Evolutionary conservation across 2,888 invertebrate species (phyloP), one percentile per base, ranked within the genome.

Genomic region (Dasypogon diadema): DNA sequence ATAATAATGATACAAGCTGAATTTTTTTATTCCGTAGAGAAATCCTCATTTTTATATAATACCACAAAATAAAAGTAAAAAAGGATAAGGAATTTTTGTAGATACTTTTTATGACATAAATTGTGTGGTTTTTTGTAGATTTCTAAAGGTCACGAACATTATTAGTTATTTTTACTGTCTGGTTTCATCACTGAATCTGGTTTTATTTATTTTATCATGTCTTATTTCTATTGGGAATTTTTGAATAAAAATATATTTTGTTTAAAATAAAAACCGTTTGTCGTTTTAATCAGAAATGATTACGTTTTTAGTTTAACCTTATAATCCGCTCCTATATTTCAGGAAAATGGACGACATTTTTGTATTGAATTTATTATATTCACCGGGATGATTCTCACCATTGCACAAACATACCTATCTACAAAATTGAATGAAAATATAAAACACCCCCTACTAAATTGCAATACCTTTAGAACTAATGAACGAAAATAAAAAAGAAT

Each of bases 241-340:
- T 75, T 75, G 18, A 75, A 75, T 75, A 75, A 75, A 75, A 70
- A 70, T 75, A 75, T 75, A 75, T 75, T 75, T 75, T 75, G 75
- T 70, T 75, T 75, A 75, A 75, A 70, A 70, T 48, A 75, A 75
- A 68, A 56, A 26, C 24, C 0, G n/a, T 18, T 24, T 24, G 54
- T 30, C 10, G 68, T 70, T 73, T 73, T 56, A 56, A 6, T 72
- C n/a, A n/a, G n/a, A 22, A 14, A 55, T 2, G 8, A 55, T 30
- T 30, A 6, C 34, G 6, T 30, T 30, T 30, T 30, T 30, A 30
- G 34, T 30, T 10, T n/a, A n/a, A n/a, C n/a, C n/a, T n/a, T n/a
- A n/a, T n/a, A n/a, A n/a, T n/a, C n/a, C n/a, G n/a, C n/a, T n/a
- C n/a, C n/a, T n/a, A n/a, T n/a, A n/a, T n/a, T n/a, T n/a, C n/a